These are phyloP conservation scores for Oryctolagus cuniculus DNA, from an alignment of 2,113 vertebrate species.

Conservation along the genomic window mOryCun1.1 NC_091439.1:58737501-58738000, in stretches of 20 bases:
- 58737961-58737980: background rate
- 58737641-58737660: background rate
- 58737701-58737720: background rate
- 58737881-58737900: slow-evolving; percentile 67
- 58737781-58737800: background rate
- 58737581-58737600: slow-evolving; percentile 62
- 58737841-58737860: slow-evolving; percentile 57
- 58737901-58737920: slow-evolving; percentile 56
- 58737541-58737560: background rate
- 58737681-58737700: slow-evolving; percentile 52
- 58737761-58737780: background rate
- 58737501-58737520: slow-evolving; percentile 39
- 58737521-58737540: background rate
- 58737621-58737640: slow-evolving; percentile 21
- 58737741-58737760: slow-evolving; percentile 57
- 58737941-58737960: background rate
- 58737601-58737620: slow-evolving; percentile 32
- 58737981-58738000: slow-evolving; percentile 3
- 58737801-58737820: background rate
- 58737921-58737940: slow-evolving; percentile 42
- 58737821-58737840: slow-evolving; percentile 58
- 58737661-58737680: background rate
- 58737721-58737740: slow-evolving; percentile 65
- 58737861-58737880: slow-evolving; percentile 72
- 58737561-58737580: slow-evolving; percentile 55